Conservation (phyloP, 2,113 vertebrate genomes). For the Sylvietta virens region DNA sequence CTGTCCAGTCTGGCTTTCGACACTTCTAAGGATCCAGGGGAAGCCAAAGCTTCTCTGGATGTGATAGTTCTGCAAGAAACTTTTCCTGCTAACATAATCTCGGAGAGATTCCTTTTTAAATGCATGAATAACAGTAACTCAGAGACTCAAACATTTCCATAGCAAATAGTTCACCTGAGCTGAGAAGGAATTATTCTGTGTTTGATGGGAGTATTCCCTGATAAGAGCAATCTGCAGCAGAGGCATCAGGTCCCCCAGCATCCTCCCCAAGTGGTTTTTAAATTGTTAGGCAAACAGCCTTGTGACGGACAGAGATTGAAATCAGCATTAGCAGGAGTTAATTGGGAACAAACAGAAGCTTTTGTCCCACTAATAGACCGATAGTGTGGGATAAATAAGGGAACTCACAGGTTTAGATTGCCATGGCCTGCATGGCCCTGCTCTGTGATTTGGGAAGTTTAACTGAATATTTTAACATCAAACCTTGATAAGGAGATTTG, state of each 20-base stretch:
- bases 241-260: background rate
- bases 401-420: background rate
- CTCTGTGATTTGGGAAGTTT: background rate
- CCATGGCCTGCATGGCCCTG: rapidly evolving
- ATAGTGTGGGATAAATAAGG: background rate
- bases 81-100: background rate
- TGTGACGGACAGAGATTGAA: background rate
- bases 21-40: background rate
- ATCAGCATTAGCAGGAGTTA: background rate
- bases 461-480: background rate
- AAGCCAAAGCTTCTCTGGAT: background rate
- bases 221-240: background rate
- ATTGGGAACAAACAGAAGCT: background rate
- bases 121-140: background rate
- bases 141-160: rapidly evolving
- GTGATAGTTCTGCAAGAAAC: background rate
- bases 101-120: background rate
- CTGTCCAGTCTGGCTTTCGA: rapidly evolving
- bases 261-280: background rate
- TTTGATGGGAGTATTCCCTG: background rate
- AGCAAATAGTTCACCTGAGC: background rate
- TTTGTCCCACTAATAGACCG: background rate
- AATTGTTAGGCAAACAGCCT: background rate
- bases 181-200: background rate
- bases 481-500: background rate